Conservation (phyloP, 2,113 vertebrate species). For the Rhynchomys soricoides region DNA sequence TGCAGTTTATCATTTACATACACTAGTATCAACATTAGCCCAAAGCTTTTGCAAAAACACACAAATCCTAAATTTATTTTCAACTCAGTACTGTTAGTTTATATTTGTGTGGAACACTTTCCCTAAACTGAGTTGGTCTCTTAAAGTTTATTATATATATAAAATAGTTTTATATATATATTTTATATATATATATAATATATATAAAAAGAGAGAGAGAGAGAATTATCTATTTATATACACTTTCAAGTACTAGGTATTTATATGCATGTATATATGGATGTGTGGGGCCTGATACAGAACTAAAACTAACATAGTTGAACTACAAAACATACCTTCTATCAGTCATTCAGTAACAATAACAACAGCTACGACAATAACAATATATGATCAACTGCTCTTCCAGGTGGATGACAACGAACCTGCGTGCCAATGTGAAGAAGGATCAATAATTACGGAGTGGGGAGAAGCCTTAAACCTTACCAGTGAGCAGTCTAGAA, state of each 20-base stretch:
- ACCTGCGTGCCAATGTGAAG: conserved; percentile 84
- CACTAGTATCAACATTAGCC: not conserved
- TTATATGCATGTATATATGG: too few species aligned
- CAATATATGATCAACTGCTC: conserved; percentile 12
- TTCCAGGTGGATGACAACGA: conserved; percentile 82
- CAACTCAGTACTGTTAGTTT: not conserved
- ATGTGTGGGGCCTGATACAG: not conserved
- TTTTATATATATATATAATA: too few species aligned
- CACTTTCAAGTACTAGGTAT: not conserved
- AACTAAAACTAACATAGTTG: not conserved
- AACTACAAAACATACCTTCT: not conserved
- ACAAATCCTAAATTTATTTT: not conserved
- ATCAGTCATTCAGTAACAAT: accelerated
- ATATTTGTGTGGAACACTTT: not conserved
- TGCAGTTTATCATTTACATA: too few species aligned
- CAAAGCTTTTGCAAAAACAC: conserved; percentile 1
- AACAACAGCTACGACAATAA: not conserved
- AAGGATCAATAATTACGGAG: conserved; percentile 72
- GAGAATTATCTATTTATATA: not conserved
- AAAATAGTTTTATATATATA: too few species aligned
- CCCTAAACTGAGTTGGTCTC: not conserved
- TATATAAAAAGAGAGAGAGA: too few species aligned
- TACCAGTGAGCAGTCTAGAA: conserved; percentile 81
- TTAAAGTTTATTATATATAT: not conserved
- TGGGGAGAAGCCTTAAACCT: conserved; percentile 72